These are phyloP conservation scores for Nannospalax galili DNA, from an alignment of 2,113 vertebrate species.

Conservation along the genomic window DNA sequence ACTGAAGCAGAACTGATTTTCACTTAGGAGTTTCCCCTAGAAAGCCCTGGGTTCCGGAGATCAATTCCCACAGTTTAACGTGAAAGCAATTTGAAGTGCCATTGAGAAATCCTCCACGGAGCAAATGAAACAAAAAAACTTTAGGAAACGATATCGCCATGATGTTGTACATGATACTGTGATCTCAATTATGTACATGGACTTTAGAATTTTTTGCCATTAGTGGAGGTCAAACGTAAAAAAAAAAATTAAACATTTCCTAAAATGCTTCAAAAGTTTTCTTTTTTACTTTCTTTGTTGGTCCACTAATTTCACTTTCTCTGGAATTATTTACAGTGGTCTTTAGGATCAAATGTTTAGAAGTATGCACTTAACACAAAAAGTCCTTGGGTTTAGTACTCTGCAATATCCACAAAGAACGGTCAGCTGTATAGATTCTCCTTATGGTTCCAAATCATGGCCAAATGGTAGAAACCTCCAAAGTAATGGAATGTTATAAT, in stretches of 20 bases:
- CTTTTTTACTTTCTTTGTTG: neutral
- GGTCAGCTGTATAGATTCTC: neutral
- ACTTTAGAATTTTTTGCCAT: neutral
- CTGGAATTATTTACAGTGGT: neutral
- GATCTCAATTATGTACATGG: neutral
- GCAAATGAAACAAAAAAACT: neutral
- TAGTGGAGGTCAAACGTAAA: neutral
- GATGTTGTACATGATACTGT: neutral
- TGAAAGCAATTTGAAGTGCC: neutral
- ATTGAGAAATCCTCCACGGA: neutral
- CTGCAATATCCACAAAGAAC: neutral
- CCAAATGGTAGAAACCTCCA: neutral
- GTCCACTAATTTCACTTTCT: neutral
- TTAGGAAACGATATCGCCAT: neutral
- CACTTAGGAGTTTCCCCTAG: neutral
- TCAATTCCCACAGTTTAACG: neutral
- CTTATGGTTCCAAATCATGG: neutral
- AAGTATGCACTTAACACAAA: neutral
- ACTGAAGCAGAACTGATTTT: neutral
- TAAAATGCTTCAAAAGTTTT: neutral
- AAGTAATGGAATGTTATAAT: neutral
- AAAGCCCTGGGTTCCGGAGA: neutral
- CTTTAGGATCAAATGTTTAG: neutral
- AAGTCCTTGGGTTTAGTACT: fast-evolving
- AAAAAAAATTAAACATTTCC: neutral